Conservation (phyloP, 2,113 vertebrate species). For the Engraulis encrasicolus region DNA sequence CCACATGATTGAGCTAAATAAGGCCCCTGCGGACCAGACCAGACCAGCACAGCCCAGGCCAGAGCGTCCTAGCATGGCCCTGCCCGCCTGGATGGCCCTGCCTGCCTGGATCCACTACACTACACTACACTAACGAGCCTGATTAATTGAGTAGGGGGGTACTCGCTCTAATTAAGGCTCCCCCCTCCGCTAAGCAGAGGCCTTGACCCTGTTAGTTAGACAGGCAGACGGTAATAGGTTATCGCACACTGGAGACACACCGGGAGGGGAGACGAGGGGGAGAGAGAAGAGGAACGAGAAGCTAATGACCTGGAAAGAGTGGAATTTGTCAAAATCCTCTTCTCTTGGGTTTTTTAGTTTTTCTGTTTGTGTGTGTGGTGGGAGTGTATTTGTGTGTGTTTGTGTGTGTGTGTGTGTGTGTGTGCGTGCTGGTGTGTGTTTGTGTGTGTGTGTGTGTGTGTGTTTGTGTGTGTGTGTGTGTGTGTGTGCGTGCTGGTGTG, state of each 20-base stretch:
- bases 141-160: slow-evolving; percentile 68
- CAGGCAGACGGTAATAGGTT: slow-evolving; percentile 51
- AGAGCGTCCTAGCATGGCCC: too few relatives aligned
- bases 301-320: neutral
- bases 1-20: slow-evolving; percentile 68
- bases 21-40: slow-evolving; percentile 49
- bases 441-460: neutral
- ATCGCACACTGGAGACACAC: slow-evolving; percentile 43
- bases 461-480: neutral
- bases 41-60: too few relatives aligned
- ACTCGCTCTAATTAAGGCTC: slow-evolving; percentile 66
- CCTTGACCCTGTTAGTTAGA: slow-evolving; percentile 66
- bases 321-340: neutral
- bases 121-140: slow-evolving; percentile 69
- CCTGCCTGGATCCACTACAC: too few relatives aligned
- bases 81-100: too few relatives aligned
- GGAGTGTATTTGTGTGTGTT: neutral
- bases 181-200: slow-evolving; percentile 49
- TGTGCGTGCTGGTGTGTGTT: too few relatives aligned
- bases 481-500: too few relatives aligned
- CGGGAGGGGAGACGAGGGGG: too few relatives aligned
- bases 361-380: neutral
- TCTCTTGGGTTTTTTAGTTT: neutral
- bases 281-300: neutral
- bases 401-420: neutral